Conservation (phyloP, 2,797 vertebrate genomes). For the Vespertilio murinus region DNA sequence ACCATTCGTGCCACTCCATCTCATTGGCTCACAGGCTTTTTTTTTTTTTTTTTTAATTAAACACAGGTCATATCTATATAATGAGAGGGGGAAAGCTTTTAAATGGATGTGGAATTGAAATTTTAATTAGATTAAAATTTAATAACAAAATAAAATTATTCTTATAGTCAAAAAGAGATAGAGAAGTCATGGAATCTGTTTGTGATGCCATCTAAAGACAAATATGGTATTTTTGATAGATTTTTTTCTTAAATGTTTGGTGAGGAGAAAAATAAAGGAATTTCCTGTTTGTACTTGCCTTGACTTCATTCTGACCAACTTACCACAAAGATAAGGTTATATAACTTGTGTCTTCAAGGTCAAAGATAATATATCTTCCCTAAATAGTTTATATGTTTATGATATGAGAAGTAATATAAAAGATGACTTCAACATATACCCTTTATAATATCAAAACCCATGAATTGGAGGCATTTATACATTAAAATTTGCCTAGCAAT, state of each 20-base stretch:
- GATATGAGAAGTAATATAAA: slow-evolving; percentile 29
- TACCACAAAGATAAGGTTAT: not conserved
- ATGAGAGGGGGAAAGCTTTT: not conserved
- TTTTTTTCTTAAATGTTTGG: not conserved
- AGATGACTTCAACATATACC: slow-evolving; percentile 10
- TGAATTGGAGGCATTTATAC: slow-evolving; percentile 55
- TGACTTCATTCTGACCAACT: not conserved
- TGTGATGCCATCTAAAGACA: not conserved
- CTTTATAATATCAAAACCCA: slow-evolving; percentile 8
- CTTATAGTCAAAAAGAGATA: not conserved
- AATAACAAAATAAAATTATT: slow-evolving; percentile 14
- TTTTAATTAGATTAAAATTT: slow-evolving; percentile 2
- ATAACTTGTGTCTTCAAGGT: not conserved
- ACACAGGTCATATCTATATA: not conserved
- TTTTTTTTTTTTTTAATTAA: not conserved
- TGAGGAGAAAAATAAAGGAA: not conserved
- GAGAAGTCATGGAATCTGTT: not conserved
- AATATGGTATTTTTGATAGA: not conserved
- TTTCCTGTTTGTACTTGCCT: not conserved
- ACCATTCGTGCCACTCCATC: not conserved
- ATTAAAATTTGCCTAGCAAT: slow-evolving; percentile 61
- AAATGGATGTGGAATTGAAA: not conserved
- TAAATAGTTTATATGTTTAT: not conserved
- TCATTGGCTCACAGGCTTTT: not conserved
- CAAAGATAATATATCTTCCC: not conserved